These are phyloP conservation scores for Cheilosia variabilis DNA, from an alignment of 2,888 invertebrate species.

Conservation along the genomic window DNA sequence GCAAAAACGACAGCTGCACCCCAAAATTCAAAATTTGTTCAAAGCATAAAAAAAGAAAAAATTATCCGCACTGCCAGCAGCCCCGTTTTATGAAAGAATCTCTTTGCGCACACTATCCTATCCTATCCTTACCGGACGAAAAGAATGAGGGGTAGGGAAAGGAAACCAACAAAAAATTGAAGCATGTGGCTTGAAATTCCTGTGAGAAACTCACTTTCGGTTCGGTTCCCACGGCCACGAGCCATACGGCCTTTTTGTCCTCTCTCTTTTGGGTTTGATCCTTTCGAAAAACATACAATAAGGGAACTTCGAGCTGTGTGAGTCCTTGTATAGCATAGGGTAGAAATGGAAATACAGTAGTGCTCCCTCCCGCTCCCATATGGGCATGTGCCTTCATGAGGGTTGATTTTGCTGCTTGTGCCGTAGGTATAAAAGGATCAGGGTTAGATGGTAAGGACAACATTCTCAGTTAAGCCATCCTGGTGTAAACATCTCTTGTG, in stretches of 20 bases:
- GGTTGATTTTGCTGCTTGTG: slow-evolving; percentile 31
- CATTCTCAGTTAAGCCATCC: slow-evolving; percentile 77
- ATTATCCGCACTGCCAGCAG: slow-evolving; percentile 37
- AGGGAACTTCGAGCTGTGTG: not conserved
- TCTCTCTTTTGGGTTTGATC: slow-evolving; percentile 11
- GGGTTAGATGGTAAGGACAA: slow-evolving; percentile 69
- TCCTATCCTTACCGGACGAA: slow-evolving; percentile 3
- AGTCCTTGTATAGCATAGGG: slow-evolving; percentile 16
- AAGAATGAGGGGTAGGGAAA: slow-evolving; percentile 20
- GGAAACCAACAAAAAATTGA: slow-evolving; percentile 76
- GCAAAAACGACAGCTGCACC: slow-evolving; percentile 65
- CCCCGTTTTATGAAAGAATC: slow-evolving; percentile 49
- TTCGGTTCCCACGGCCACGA: slow-evolving; percentile 84
- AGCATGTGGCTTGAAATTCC: slow-evolving; percentile 82
- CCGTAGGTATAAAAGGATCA: slow-evolving; percentile 78
- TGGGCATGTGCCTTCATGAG: not conserved
- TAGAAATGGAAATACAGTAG: not conserved
- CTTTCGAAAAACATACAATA: slow-evolving; percentile 21
- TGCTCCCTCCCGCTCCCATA: too few species aligned
- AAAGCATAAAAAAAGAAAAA: slow-evolving; percentile 29
- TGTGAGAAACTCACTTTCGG: slow-evolving; percentile 83
- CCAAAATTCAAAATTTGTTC: slow-evolving; percentile 36
- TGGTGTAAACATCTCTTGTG: slow-evolving; percentile 35
- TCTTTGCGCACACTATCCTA: slow-evolving; percentile 25
- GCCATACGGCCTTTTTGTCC: slow-evolving; percentile 81